Base-by-base conservation (phyloP, 2,888 invertebrate genomes). In the Aphrophora alni region DNA sequence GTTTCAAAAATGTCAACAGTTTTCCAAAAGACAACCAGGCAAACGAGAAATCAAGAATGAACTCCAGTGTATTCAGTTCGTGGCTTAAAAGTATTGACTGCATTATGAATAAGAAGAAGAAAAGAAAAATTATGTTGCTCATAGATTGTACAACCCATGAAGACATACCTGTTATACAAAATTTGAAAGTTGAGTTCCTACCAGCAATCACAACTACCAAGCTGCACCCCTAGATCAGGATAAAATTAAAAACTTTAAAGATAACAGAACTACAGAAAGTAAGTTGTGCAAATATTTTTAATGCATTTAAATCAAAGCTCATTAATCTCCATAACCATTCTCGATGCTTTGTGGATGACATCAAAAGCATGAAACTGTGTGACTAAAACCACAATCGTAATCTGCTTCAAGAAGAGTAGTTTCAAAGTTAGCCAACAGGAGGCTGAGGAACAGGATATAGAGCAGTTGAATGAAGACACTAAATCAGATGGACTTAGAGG, bases 201-300 rank as follows among this genome's bases (percentile, higher is more conserved):
- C 79, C 79, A 17, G 38, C 80, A 21, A 80, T 76, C 28, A 76
- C 76, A 21, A 80, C 69, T 59, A 71, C 68, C 17, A 77, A 75
- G n/a, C 26, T 75, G 5, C 75, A 59, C 83, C 82, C 33, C 72
- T 81, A 21, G 81, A 83, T 73, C 82, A 81, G 78, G 81, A 81
- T 27, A 83, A 82, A n/a, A 82, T 82, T 38, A 80, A 80, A 81
- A 81, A 74, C 33, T 78, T 81, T 28, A 78, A 82, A 79, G 71
- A 68, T 21, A 33, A n/a, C n/a, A n/a, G n/a, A n/a, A 71, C 27
- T 78, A 81, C 70, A 44, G 83, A 38, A 81, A 81, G 38, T 70
- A 82, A 79, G 76, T 82, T 72, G 82, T 83, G 12, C 33, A 33
- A 8, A 3, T 5, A 8, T 33, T 33, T 8, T 8, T 33, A 5